Percentiles rank a stretch among this genome's conserved stretches.
These are phyloP conservation scores for Darevskia mixta DNA, from an alignment of 2,797 vertebrate genomes.

Conservation along the genomic window DNA sequence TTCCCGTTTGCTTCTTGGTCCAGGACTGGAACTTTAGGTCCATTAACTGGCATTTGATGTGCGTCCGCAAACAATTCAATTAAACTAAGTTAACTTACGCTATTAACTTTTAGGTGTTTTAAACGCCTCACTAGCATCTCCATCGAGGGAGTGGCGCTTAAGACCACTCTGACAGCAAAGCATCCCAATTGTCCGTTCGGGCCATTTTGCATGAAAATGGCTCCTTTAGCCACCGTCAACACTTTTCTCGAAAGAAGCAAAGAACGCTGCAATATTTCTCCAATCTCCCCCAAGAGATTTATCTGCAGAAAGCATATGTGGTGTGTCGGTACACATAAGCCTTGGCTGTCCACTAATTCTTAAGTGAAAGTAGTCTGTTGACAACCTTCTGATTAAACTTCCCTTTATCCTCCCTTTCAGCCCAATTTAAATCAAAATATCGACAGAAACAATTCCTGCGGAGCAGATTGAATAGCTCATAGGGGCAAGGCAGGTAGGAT, in stretches of 20 bases:
- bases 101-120: background rate
- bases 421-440: constrained; percentile 71
- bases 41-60: background rate
- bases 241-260: constrained; percentile 7
- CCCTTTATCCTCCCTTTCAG: constrained; percentile 57
- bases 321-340: background rate
- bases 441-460: constrained; percentile 72
- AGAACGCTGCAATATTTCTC: constrained; percentile 10
- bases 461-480: constrained; percentile 68
- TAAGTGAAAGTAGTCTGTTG: constrained; percentile 58
- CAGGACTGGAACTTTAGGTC: background rate
- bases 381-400: constrained; percentile 70
- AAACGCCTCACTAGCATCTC: background rate
- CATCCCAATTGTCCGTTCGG: background rate
- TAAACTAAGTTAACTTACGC: no score
- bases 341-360: constrained; percentile 59
- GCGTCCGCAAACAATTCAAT: background rate
- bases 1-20: background rate
- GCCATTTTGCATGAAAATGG: constrained; percentile 14
- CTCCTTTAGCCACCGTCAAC: rapidly evolving
- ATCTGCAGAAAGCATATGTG: background rate
- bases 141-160: background rate
- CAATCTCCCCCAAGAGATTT: background rate
- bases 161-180: background rate
- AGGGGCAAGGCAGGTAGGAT: background rate